Conservation (phyloP, 2,888 invertebrate species). For the Ypsolopha scabrella region DNA sequence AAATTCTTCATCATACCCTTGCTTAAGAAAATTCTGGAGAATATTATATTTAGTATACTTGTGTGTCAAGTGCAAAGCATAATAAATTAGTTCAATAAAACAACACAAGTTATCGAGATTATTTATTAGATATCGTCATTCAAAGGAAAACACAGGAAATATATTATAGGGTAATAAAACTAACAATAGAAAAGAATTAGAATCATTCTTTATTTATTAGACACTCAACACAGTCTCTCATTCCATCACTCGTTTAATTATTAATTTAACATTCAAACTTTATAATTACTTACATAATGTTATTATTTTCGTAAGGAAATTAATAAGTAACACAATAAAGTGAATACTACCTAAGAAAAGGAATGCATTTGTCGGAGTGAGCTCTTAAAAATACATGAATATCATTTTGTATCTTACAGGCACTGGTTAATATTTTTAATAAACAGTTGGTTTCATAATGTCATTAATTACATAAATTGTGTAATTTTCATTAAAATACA, state of each 20-base stretch:
- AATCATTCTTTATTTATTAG: constrained; percentile 3
- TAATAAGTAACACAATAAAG: constrained; percentile 25
- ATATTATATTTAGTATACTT: too few relatives aligned
- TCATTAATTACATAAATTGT: constrained; percentile 10
- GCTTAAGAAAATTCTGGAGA: too few relatives aligned
- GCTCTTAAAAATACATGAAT: constrained; percentile 41
- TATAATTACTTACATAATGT: not conserved
- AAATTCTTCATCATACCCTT: too few relatives aligned
- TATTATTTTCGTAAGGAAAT: constrained; percentile 5
- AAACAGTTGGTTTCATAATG: constrained; percentile 11
- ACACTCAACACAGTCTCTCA: constrained; percentile 1
- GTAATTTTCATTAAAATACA: constrained; percentile 2
- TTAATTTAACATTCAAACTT: not conserved
- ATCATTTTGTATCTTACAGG: constrained; percentile 60
- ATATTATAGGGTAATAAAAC: not conserved
- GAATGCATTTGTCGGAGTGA: constrained; percentile 27
- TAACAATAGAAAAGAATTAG: not conserved
- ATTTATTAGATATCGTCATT: too few relatives aligned
- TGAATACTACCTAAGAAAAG: constrained; percentile 26
- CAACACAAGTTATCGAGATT: not conserved
- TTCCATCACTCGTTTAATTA: not conserved
- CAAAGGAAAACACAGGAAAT: not conserved
- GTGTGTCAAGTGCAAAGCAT: too few relatives aligned
- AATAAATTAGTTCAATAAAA: constrained; percentile 1
- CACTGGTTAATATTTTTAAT: constrained; percentile 40